Evolutionary conservation across 2,888 invertebrate species (phyloP), one percentile per base, ranked within the genome.

Genomic region (Phytoseiulus persimilis): DNA sequence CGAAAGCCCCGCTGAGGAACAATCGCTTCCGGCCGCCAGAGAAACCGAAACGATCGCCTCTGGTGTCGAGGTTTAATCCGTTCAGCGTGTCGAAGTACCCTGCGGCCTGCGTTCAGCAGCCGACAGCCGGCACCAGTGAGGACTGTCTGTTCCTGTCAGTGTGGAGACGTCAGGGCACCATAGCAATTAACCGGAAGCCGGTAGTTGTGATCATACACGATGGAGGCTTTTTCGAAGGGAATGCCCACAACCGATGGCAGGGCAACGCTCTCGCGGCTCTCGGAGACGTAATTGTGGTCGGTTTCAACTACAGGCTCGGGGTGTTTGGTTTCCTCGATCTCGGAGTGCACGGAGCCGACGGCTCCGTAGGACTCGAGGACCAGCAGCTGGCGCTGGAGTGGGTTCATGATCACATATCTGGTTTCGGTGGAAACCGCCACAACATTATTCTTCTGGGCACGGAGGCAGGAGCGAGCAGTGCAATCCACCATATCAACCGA

Each of bases 241-340:
- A n/a, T 87, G n/a, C 33, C 32, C 87, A 87, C 45, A 39, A 23
- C 11, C 28, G 18, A 87, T 87, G 33, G 33, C n/a, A 32, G 33
- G 87, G 33, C 3, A 87, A 33, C 32, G 87, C 83, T 32, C 87
- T 87, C 39, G 87, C 87, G 31, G 83, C 83, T 32, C 11, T 83
- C 14, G 83, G 83, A 31, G 83, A 87, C 45, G 32, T 87, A n/a
- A 87, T 87, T 23, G 87, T 33, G n/a, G 87, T 87, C 3, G 33
- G 32, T 9, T 87, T 87, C 45, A 87, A 87, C 87, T 87, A 33
- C 31, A n/a, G 87, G 87, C 87, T 87, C 33, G 87, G 87, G 28
- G 45, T 33, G n/a, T 87, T 87, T 28, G 87, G 87, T n/a, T 87
- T 87, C 87, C 45, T 87, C 32, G 45, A 87, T 33, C 32, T 87